These are phyloP conservation scores for Ethmia dodecea DNA, from an alignment of 2,888 invertebrate species.

Conservation along the genomic window DNA sequence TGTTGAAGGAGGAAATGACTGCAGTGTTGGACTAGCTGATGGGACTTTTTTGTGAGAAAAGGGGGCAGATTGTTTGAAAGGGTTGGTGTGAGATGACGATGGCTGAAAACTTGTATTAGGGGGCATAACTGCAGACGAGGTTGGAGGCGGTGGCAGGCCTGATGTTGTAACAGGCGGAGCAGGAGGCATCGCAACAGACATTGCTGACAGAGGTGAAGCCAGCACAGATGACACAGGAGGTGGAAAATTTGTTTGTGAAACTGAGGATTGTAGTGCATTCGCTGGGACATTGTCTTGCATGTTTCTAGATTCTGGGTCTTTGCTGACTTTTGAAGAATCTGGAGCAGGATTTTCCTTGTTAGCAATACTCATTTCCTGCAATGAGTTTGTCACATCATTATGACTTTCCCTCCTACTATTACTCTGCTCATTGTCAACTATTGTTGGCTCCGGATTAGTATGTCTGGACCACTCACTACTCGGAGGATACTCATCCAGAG, in stretches of 20 bases:
- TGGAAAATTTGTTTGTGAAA: constrained; percentile 28
- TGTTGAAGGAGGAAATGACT: constrained; percentile 41
- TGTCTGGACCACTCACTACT: constrained; percentile 46
- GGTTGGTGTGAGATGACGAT: constrained; percentile 42
- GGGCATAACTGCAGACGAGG: constrained; percentile 18
- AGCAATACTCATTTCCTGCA: constrained; percentile 55
- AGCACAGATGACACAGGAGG: constrained; percentile 20
- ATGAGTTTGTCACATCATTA: constrained; percentile 46
- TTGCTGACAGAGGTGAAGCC: constrained; percentile 12
- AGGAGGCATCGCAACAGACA: constrained; percentile 15
- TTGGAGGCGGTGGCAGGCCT: constrained; percentile 18
- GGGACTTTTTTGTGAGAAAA: constrained; percentile 66
- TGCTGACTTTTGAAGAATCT: constrained; percentile 22
- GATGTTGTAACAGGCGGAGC: constrained; percentile 13
- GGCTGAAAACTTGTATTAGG: constrained; percentile 41
- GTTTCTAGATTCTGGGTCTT: constrained; percentile 20
- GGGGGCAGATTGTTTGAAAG: constrained; percentile 62
- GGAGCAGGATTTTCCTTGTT: constrained; percentile 41
- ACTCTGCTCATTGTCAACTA: constrained; percentile 31
- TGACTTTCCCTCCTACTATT: constrained; percentile 40
- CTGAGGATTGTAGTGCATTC: constrained; percentile 18
- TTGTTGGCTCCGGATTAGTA: constrained; percentile 35
- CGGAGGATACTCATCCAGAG: constrained; percentile 37
- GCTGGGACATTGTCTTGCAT: constrained; percentile 18
- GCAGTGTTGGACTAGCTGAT: constrained; percentile 28